Evolutionary conservation across 2,113 vertebrate species (phyloP).

Genomic region (Melanocharis versteri): DNA sequence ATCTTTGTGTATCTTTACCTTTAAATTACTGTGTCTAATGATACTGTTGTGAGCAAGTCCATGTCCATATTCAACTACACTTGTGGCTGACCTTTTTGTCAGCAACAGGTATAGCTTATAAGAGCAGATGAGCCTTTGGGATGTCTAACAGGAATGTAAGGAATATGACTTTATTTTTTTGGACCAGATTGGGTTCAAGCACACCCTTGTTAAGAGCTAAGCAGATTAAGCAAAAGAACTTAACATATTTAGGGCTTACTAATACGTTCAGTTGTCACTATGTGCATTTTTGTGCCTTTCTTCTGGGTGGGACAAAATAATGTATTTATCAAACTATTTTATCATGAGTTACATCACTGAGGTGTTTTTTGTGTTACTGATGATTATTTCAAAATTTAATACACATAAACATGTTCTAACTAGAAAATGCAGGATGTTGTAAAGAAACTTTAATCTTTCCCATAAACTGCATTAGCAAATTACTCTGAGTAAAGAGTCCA

Average conservation of each 20-base stretch:
- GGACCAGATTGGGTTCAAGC: not conserved
- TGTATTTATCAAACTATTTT: not conserved
- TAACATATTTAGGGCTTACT: not conserved
- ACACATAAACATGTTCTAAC: not conserved
- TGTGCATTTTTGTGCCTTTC: not conserved
- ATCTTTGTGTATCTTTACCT: not conserved
- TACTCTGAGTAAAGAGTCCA: not conserved
- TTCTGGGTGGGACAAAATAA: not conserved
- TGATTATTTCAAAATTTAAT: not conserved
- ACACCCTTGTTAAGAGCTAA: not conserved
- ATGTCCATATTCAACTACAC: rapidly evolving
- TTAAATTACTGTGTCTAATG: not conserved
- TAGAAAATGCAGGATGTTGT: not conserved
- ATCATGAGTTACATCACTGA: not conserved
- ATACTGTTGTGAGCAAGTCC: not conserved
- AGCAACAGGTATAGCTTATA: not conserved
- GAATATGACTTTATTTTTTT: not conserved
- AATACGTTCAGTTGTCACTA: not conserved
- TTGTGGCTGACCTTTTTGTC: not conserved
- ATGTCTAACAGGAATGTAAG: not conserved
- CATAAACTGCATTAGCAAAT: constrained; percentile 7
- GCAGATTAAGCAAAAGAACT: not conserved
- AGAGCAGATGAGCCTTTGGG: not conserved
- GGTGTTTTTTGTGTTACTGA: not conserved
- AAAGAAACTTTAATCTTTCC: not conserved